Evolutionary conservation across 2,888 invertebrate genomes (phyloP).

Genomic region (Cataglyphis rosenhaueri): DNA sequence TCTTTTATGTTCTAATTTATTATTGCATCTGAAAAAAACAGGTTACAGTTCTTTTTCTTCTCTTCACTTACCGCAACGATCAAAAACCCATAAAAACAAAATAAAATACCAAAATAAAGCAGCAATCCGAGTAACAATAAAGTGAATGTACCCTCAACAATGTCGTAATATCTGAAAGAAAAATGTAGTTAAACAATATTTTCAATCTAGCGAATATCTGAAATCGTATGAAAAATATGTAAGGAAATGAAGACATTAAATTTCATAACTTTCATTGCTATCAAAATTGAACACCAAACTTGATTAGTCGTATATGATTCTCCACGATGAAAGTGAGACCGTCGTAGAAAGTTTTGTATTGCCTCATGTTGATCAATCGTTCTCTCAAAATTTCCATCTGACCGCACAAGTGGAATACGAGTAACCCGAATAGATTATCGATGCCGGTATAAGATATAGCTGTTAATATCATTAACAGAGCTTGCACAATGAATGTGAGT

Average conservation of each 20-base stretch:
- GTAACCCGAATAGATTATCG: constrained; percentile 3
- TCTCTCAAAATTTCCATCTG: constrained; percentile 8
- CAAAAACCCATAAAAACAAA: constrained; percentile 29
- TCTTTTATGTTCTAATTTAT: background rate
- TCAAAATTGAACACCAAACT: background rate
- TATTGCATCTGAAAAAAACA: background rate
- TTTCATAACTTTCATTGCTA: too few species aligned
- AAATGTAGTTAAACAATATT: background rate
- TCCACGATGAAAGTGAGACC: background rate
- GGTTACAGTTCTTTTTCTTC: background rate
- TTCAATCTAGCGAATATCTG: too few species aligned
- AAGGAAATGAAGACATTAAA: too few species aligned
- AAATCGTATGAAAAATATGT: too few species aligned
- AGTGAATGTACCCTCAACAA: constrained; percentile 5
- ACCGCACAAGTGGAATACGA: constrained; percentile 9
- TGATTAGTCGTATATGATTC: constrained; percentile 6
- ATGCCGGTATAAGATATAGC: background rate
- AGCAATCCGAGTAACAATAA: constrained; percentile 3
- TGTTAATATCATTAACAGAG: background rate
- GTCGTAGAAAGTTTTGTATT: background rate
- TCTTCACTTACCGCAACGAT: background rate
- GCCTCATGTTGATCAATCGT: background rate
- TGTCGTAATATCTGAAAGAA: constrained; percentile 18
- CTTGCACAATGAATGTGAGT: background rate
- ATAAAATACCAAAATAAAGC: constrained; percentile 7